phyloP scores from a whole-genome alignment of 2,888 invertebrate species.

The Synanthedon myopaeformis region DNA sequence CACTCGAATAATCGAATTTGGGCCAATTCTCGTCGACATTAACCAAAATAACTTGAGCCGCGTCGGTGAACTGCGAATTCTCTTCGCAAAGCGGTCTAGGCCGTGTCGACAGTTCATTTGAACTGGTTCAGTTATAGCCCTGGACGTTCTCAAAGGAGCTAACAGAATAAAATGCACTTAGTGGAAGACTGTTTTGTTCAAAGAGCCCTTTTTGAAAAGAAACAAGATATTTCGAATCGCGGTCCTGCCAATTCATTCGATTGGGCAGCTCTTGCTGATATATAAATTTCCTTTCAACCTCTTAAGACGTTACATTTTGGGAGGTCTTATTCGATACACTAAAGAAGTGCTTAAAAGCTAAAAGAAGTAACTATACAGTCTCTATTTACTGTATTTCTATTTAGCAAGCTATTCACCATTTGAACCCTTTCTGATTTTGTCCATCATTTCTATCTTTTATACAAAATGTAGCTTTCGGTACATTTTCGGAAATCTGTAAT shows the following conservation, averaged over 20 bases:
- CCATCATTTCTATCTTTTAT: too few species aligned
- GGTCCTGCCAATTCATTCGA: conserved; percentile 1
- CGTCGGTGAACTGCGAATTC: neutral
- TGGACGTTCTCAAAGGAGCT: conserved; percentile 37
- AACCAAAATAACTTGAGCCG: conserved; percentile 17
- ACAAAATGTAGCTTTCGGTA: too few species aligned
- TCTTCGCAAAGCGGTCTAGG: neutral
- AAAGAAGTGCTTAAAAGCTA: too few species aligned
- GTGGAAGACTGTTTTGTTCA: conserved; percentile 36
- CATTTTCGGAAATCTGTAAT: too few species aligned
- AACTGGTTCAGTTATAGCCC: conserved; percentile 14
- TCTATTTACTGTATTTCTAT: too few species aligned
- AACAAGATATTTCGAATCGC: conserved; percentile 34
- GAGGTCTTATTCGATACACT: neutral
- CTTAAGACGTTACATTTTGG: neutral
- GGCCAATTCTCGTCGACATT: conserved; percentile 39
- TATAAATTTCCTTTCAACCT: neutral
- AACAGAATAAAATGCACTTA: conserved; percentile 53
- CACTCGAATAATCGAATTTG: conserved; percentile 51
- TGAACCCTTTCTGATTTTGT: too few species aligned
- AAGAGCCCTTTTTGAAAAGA: conserved; percentile 28
- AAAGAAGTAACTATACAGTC: too few species aligned
- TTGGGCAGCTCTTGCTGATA: neutral
- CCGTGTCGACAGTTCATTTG: conserved; percentile 12
- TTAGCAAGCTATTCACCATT: too few species aligned